Evolutionary conservation across 1,140 invertebrate species (phyloP).

Genomic region (Drosophila teissieri): DNA sequence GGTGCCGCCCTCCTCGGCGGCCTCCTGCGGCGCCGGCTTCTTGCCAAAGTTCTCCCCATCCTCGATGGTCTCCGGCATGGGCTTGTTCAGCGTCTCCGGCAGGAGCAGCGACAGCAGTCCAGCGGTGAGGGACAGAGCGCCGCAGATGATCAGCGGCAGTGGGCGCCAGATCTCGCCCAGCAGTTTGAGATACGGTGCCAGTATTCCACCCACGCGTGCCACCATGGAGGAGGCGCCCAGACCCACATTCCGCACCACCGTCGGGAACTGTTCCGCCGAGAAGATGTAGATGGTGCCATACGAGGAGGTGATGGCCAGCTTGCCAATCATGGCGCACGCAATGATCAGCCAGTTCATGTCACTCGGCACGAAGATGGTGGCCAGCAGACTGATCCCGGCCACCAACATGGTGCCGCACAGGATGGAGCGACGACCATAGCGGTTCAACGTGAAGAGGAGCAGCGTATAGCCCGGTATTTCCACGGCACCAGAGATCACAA

Average conservation of each 20-base stretch:
- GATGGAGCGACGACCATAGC: slow-evolving; percentile 89
- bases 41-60: slow-evolving; percentile 90
- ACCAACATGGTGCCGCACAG: slow-evolving; percentile 90
- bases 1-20: slow-evolving; percentile 1
- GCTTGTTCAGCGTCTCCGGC: slow-evolving; percentile 91
- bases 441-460: slow-evolving; percentile 89
- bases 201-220: slow-evolving; percentile 91
- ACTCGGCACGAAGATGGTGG: slow-evolving; percentile 87
- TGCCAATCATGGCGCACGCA: slow-evolving; percentile 92
- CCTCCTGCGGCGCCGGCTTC: slow-evolving; percentile 6
- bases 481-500: slow-evolving; percentile 90
- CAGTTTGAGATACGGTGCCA: slow-evolving; percentile 90
- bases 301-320: slow-evolving; percentile 92
- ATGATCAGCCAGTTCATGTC: slow-evolving; percentile 88
- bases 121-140: slow-evolving; percentile 87
- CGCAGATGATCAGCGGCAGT: slow-evolving; percentile 91
- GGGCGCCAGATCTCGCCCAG: slow-evolving; percentile 89
- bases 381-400: slow-evolving; percentile 87
- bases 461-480: slow-evolving; percentile 91
- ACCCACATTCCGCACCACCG: slow-evolving; percentile 91
- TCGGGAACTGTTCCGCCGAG: slow-evolving; percentile 93
- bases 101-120: slow-evolving; percentile 89
- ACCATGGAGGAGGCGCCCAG: slow-evolving; percentile 91
- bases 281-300: slow-evolving; percentile 93
- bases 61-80: slow-evolving; percentile 90